Conservation (phyloP, 2,797 vertebrate species). For the Hyperoplus immaculatus region DNA sequence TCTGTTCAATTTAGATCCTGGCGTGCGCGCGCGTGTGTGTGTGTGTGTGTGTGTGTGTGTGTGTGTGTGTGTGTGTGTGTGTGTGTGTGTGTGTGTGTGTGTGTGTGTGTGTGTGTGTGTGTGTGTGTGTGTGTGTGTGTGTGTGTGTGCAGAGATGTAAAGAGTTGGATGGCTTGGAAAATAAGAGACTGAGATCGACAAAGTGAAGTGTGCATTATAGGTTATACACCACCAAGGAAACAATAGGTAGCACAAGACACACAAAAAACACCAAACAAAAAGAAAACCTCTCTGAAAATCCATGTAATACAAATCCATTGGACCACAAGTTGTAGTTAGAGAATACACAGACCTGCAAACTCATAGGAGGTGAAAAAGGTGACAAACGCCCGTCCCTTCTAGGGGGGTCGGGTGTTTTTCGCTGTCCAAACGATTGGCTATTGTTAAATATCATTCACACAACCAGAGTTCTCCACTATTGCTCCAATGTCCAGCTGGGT, state of each 20-base stretch:
- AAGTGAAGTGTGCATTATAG: slow-evolving; percentile 10
- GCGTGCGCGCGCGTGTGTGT: slow-evolving; percentile 49
- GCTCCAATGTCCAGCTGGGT: no score
- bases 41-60: slow-evolving; percentile 29
- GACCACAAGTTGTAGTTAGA: background rate
- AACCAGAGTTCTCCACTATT: no score
- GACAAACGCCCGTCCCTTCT: no score
- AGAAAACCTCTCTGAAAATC: no score
- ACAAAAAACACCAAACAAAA: slow-evolving; percentile 17
- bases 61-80: slow-evolving; percentile 18
- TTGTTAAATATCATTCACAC: no score
- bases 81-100: slow-evolving; percentile 15
- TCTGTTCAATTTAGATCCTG: slow-evolving; percentile 79
- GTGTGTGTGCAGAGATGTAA: slow-evolving; percentile 1
- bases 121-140: slow-evolving; percentile 19
- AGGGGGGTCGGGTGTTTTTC: no score
- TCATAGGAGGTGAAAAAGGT: no score
- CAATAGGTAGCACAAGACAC: slow-evolving; percentile 10
- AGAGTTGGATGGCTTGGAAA: slow-evolving; percentile 25
- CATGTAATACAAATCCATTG: slow-evolving; percentile 6
- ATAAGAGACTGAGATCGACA: slow-evolving; percentile 24
- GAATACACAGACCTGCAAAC: no score
- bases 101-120: slow-evolving; percentile 33
- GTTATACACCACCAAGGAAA: background rate
- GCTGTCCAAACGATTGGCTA: no score